phyloP scores from a whole-genome alignment of 2,888 invertebrate genomes.

The Drosophila phalerata region DNA sequence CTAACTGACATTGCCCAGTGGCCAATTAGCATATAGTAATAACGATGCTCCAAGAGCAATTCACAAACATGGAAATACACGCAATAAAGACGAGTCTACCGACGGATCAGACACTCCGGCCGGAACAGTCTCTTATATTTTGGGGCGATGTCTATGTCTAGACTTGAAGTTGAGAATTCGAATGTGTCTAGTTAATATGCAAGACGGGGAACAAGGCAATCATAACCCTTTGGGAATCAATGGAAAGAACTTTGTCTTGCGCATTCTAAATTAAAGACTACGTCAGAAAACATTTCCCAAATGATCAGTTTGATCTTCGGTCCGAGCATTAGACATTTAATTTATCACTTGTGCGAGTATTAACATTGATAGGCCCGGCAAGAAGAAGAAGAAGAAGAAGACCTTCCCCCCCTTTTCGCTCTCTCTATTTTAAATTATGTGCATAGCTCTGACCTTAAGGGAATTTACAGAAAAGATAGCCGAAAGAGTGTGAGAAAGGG shows the following conservation, averaged over 20 bases:
- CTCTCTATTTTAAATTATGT: constrained; percentile 40
- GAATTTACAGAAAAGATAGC: constrained; percentile 22
- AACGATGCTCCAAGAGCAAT: constrained; percentile 48
- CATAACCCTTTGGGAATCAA: constrained; percentile 45
- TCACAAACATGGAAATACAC: constrained; percentile 30
- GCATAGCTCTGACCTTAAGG: constrained; percentile 59
- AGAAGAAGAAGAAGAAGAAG: constrained; percentile 7
- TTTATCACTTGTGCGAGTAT: constrained; percentile 59
- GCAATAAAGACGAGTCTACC: constrained; percentile 10
- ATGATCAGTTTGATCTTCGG: constrained; percentile 59
- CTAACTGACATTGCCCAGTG: constrained; percentile 6
- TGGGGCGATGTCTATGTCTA: constrained; percentile 8
- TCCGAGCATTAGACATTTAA: constrained; percentile 66
- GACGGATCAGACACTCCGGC: not conserved
- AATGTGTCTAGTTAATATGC: constrained; percentile 30
- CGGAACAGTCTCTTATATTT: constrained; percentile 13
- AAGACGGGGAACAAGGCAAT: constrained; percentile 7
- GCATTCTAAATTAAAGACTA: constrained; percentile 55
- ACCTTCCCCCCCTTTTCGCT: constrained; percentile 27
- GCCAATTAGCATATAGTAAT: constrained; percentile 64
- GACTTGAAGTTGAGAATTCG: constrained; percentile 7
- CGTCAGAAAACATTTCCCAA: constrained; percentile 51
- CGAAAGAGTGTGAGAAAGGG: constrained; percentile 12
- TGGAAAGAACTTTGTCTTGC: constrained; percentile 31
- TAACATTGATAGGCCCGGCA: constrained; percentile 37